Evolutionary conservation across 1,140 invertebrate genomes (phyloP).

Genomic region (Drosophila pandora): DNA sequence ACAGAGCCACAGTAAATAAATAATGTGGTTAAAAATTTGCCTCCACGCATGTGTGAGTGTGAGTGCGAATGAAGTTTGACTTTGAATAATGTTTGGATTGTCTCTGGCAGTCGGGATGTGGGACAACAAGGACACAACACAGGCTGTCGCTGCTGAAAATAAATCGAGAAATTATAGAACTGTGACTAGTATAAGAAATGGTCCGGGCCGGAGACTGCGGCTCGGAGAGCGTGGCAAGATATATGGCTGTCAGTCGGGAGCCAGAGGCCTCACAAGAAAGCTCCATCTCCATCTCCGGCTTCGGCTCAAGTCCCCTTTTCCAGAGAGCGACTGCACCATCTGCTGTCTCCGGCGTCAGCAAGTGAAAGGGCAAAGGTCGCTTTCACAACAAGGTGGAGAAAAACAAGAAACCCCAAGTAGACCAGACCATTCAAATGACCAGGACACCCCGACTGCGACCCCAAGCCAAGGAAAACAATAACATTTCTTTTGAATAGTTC

Average conservation of each 20-base stretch:
- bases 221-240: conserved; percentile 71
- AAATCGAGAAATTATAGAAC: conserved; percentile 83
- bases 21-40: conserved; percentile 82
- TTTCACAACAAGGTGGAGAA: conserved; percentile 59
- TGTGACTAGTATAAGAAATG: conserved; percentile 82
- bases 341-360: conserved; percentile 55
- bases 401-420: conserved; percentile 34
- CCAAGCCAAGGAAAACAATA: neutral
- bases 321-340: conserved; percentile 58
- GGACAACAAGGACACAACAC: conserved; percentile 53
- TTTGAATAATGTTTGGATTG: conserved; percentile 83
- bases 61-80: conserved; percentile 80
- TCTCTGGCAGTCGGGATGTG: conserved; percentile 65
- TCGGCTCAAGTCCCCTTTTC: conserved; percentile 58
- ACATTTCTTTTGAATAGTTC: neutral
- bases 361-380: conserved; percentile 44
- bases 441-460: neutral
- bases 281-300: conserved; percentile 42
- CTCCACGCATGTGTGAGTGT: conserved; percentile 40
- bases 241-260: conserved; percentile 72
- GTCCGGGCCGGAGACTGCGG: conserved; percentile 36
- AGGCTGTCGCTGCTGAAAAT: conserved; percentile 63
- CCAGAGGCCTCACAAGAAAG: conserved; percentile 11
- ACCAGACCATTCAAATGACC: conserved; percentile 31
- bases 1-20: conserved; percentile 75